Evolutionary conservation across 2,113 vertebrate species (phyloP), one percentile per base, ranked within the genome.

Genomic region (Neofelis nebulosa): DNA sequence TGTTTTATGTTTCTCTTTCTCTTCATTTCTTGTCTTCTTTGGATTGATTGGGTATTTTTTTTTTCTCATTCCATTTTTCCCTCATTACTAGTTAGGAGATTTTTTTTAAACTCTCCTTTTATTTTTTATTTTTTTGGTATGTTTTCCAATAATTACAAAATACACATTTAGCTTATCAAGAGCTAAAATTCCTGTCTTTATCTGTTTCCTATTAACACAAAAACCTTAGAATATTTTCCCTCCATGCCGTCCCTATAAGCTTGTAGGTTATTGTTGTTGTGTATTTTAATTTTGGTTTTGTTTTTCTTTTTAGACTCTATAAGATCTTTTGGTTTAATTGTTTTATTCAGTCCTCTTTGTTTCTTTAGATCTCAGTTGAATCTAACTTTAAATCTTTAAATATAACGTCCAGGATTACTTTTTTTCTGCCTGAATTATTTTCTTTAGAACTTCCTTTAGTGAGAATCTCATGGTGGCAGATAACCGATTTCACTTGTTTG

Each of bases 391-490:
- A 61, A 61, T 61, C 57, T 50, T 79, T 29, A 82, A 45, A 65
- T 21, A 68, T 57, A 71, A 25, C 68, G 57, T 76, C 25, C 65
- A 29, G 11, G 41, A 38, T 52, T 41, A 31, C 52, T 95, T 88
- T 93, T 95, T 90, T 71, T 86, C 74, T 96, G 13, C 80, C 57
- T 90, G 57, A 81, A 74, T 63, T 84, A 91, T 48, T 93, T 86
- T 23, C 89, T 74, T 69, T 71, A 83, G 31, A 95, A 50, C 16
- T 83, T 95, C 16, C 41, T 27, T 27, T 61, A 74, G 21, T 38
- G 41, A 88, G 45, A 73, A 38, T 57, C 45, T 65, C 4, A 18
- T 90, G 85, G 79, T 74, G 29, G 31, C 79, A 94, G 41, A 38
- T 68, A 76, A 76, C 7, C 7, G 3, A 27, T 74, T 97, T 92